Evolutionary conservation across 2,113 vertebrate species (phyloP).

Genomic region (Coreoperca whiteheadi): DNA sequence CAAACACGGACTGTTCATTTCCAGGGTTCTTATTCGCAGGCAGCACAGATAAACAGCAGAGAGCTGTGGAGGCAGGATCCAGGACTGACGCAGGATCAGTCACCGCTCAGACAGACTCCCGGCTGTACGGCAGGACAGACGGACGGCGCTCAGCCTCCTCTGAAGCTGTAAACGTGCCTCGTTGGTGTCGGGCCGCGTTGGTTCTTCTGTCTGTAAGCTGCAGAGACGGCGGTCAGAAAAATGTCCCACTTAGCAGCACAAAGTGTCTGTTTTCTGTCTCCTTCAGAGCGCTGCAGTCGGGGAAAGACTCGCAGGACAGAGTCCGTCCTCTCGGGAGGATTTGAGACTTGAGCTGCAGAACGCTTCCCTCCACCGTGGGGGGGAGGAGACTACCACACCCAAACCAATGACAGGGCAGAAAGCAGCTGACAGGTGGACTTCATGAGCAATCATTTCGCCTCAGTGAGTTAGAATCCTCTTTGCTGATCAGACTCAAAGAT

Average conservation of each 20-base stretch:
- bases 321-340: not conserved
- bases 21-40: not conserved
- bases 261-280: slow-evolving; percentile 35
- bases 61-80: not conserved
- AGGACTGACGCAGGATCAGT: not conserved
- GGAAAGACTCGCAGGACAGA: not conserved
- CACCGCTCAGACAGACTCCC: too few relatives aligned
- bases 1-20: slow-evolving; percentile 32
- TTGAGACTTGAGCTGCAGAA: not conserved
- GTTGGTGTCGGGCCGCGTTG: not conserved
- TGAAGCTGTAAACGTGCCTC: not conserved
- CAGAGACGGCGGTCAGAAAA: slow-evolving; percentile 30
- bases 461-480: not conserved
- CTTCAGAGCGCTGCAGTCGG: not conserved
- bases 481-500: too few relatives aligned
- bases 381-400: not conserved
- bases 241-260: slow-evolving; percentile 34
- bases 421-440: not conserved
- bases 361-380: not conserved
- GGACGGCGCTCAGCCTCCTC: not conserved
- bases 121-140: not conserved
- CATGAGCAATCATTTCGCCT: not conserved
- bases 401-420: not conserved
- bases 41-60: not conserved
- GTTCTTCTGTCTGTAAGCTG: not conserved